phyloP scores from a whole-genome alignment of 2,113 vertebrate species.

The Erythrolamprus reginae region DNA sequence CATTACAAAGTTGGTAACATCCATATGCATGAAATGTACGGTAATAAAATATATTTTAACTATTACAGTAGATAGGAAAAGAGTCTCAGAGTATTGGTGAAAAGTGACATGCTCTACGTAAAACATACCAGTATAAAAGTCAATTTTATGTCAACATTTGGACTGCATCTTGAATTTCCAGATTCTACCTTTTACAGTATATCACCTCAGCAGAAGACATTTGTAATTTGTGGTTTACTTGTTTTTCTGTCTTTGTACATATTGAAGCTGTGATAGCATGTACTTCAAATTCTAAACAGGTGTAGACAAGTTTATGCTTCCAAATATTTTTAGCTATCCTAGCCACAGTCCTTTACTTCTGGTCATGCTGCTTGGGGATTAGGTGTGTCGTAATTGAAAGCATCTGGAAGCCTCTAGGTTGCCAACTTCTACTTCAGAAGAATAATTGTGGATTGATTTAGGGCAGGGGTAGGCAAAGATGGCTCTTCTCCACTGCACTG shows the following conservation, averaged over 20 bases:
- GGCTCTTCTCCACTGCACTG: no score
- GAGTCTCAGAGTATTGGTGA: not conserved
- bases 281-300: not conserved
- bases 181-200: not conserved
- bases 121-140: not conserved
- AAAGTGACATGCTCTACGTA: not conserved
- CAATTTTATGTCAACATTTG: not conserved
- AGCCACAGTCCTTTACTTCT: not conserved
- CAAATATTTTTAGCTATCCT: not conserved
- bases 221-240: not conserved
- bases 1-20: not conserved
- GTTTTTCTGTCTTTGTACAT: not conserved
- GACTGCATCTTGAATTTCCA: not conserved
- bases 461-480: slow-evolving; percentile 12
- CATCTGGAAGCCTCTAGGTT: not conserved
- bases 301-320: not conserved
- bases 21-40: not conserved
- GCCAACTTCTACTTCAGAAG: not conserved
- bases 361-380: not conserved
- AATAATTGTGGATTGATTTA: slow-evolving; percentile 2
- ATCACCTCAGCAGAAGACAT: not conserved
- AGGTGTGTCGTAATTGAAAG: slow-evolving; percentile 1
- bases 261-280: not conserved
- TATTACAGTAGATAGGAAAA: not conserved
- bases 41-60: not conserved